Base-by-base conservation (phyloP, 2,888 invertebrate species). In the Notocelia uddmanniana region DNA sequence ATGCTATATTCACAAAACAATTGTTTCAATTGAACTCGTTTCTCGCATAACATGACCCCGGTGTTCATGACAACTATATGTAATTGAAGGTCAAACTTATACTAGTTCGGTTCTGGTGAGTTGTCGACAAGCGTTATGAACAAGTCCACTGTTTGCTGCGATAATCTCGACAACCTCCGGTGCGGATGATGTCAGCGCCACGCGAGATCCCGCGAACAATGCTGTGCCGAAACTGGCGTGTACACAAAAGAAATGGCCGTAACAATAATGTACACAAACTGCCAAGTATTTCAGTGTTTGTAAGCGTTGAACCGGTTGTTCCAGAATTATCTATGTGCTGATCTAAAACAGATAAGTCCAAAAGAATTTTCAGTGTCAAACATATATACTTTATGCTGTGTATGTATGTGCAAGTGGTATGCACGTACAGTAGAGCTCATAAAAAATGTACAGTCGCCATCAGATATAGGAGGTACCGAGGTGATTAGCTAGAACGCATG, bases 81-180 rank as follows among this genome's bases (percentile, higher is more conserved):
- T n/a, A 45, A n/a, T 15, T n/a, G 8, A n/a, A 45, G 45, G n/a
- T 45, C 45, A n/a, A 8, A 45, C n/a, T 45, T n/a, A n/a, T 45
- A 45, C 45, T 45, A n/a, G 45, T 13, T 45, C 13, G n/a, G 5
- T 45, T 45, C 45, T 8, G 8, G n/a, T n/a, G n/a, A 45, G 45
- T 45, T n/a, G 45, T 45, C 45, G n/a, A n/a, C 1, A n/a, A n/a
- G 8, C n/a, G 45, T 45, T 45, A n/a, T 45, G 45, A 50, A 19
- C 19, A 19, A 50, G 8, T 19, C 1, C 19, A 18, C 21, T 83
- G 85, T 83, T 76, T 80, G 78, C 76, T 70, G 80, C 84, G 88
- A 86, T 91, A 87, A 91, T 90, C 91, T 87, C 85, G 78, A 75
- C 80, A 83, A 85, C 86, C 87, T 86, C 84, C 85, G 83, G 84